phyloP scores from a whole-genome alignment of 2,797 vertebrate species.

The Gadopsis marmoratus region DNA sequence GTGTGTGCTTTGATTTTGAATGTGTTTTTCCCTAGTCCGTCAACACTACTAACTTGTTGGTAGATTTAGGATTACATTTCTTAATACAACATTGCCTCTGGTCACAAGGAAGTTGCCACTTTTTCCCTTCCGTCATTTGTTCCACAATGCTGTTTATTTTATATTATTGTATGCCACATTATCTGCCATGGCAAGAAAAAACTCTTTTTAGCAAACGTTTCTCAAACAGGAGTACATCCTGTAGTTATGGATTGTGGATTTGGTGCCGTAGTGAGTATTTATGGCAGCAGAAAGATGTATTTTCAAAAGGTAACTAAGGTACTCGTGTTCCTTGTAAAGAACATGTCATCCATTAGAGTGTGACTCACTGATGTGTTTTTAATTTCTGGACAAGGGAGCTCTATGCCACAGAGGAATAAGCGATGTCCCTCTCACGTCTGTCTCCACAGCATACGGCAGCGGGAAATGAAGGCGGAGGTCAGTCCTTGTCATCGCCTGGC shows the following conservation, averaged over 20 bases:
- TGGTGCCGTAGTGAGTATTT: not conserved
- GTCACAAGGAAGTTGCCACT: not conserved
- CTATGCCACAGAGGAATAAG: not conserved
- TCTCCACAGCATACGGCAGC: conserved; percentile 92
- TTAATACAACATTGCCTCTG: not conserved
- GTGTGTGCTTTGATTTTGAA: not conserved
- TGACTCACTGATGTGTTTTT: not conserved
- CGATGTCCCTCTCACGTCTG: conserved; percentile 14
- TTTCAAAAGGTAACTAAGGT: not conserved
- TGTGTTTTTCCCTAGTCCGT: not conserved
- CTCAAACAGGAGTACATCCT: not conserved
- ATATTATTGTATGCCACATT: not conserved
- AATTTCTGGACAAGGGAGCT: not conserved
- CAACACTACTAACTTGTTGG: not conserved
- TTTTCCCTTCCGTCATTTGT: not conserved
- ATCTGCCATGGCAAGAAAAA: not conserved
- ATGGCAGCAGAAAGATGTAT: not conserved
- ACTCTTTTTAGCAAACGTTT: not conserved
- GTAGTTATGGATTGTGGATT: conserved; percentile 5
- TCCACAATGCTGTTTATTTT: not conserved
- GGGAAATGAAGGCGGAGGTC: conserved; percentile 95
- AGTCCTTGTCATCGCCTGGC: conserved; percentile 96
- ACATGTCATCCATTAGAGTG: not conserved
- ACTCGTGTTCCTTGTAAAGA: not conserved
- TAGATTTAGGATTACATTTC: not conserved